Conservation (phyloP, 2,888 invertebrate genomes). For the Diadegma fenestrale region DNA sequence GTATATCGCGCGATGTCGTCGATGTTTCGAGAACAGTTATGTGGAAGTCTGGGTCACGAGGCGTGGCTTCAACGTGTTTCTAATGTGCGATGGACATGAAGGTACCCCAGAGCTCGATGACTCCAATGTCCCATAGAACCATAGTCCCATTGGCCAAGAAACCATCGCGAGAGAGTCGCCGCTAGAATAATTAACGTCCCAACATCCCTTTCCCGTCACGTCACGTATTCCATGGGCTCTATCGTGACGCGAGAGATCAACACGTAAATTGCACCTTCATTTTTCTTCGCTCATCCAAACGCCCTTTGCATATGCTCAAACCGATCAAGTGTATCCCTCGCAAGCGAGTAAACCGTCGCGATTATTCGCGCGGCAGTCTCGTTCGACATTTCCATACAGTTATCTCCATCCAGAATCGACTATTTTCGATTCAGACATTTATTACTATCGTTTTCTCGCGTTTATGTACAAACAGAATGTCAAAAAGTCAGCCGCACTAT, state of each 20-base stretch:
- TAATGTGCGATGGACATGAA: constrained; percentile 64
- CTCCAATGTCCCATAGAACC: constrained; percentile 82
- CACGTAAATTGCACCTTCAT: constrained; percentile 52
- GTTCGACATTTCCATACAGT: background rate
- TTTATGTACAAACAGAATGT: background rate
- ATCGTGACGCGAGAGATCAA: background rate
- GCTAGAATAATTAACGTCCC: constrained; percentile 82
- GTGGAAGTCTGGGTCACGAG: constrained; percentile 85
- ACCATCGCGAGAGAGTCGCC: constrained; percentile 79
- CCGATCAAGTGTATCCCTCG: background rate
- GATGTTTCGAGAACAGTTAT: constrained; percentile 84
- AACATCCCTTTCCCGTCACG: constrained; percentile 66
- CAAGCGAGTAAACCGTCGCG: background rate
- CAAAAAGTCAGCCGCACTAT: background rate
- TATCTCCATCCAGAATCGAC: background rate
- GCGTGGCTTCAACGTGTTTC: constrained; percentile 82
- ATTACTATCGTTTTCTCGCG: background rate
- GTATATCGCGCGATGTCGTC: constrained; percentile 75
- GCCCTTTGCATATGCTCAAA: background rate
- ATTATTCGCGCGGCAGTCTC: background rate
- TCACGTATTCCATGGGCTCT: constrained; percentile 53
- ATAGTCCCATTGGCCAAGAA: constrained; percentile 84
- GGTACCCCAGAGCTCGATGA: constrained; percentile 74
- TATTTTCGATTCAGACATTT: background rate
- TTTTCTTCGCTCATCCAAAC: constrained; percentile 7